These are phyloP conservation scores for Dicyrtoma fusca DNA, from an alignment of 2,888 invertebrate species.

Conservation along the genomic window DNA sequence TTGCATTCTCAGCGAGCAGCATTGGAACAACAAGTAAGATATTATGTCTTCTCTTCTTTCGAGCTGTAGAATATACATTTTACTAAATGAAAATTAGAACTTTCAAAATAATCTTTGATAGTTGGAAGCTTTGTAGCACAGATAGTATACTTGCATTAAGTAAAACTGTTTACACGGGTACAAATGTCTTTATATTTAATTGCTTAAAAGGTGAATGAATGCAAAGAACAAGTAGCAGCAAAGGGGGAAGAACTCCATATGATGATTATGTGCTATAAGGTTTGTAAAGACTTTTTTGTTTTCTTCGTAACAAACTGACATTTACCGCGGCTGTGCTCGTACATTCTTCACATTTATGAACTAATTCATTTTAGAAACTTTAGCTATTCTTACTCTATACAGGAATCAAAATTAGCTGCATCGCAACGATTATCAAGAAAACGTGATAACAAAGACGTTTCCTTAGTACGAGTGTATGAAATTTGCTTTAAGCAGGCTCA, in stretches of 20 bases:
- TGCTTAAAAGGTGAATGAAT: constrained; percentile 72
- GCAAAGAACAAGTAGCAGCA: constrained; percentile 83
- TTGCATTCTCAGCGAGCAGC: constrained; percentile 71
- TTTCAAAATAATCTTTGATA: background rate
- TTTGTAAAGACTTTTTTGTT: no score
- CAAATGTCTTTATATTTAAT: no score
- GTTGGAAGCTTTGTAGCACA: background rate
- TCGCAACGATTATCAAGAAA: constrained; percentile 55
- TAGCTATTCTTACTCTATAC: constrained; percentile 1
- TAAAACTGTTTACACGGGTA: background rate
- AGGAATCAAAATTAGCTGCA: constrained; percentile 56
- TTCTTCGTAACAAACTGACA: no score
- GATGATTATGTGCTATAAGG: constrained; percentile 88
- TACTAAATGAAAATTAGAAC: background rate
- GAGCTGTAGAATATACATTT: background rate
- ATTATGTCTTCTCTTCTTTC: background rate
- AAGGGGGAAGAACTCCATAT: constrained; percentile 93
- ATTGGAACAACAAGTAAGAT: constrained; percentile 69
- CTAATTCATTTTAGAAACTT: no score
- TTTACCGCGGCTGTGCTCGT: no score
- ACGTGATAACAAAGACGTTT: constrained; percentile 71
- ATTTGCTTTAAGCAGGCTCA: constrained; percentile 98
- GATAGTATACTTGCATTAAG: background rate
- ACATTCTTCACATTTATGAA: no score
- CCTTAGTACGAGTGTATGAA: constrained; percentile 79